Evolutionary conservation across 2,888 invertebrate species (phyloP), one percentile per base, ranked within the genome.

Genomic region (Nephrocerus scutellatus): DNA sequence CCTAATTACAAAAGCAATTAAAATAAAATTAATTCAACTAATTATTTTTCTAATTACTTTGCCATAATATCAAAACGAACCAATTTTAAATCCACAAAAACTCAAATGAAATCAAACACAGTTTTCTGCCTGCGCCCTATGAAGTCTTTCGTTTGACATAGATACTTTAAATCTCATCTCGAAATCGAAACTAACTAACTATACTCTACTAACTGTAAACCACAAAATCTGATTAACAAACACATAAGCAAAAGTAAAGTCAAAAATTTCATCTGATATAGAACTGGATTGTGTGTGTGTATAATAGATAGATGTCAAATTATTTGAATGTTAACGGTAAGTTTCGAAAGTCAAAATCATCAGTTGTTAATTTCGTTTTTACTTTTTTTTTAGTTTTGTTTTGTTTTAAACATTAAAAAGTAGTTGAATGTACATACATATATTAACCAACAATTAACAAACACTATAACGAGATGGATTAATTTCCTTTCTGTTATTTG

Each of bases 91-190:
- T 9, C n/a, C 6, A 24, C n/a, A 19, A 25, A 23, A 26, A 32
- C 26, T 18, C 18, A 13, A 13, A 2, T 26, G 12, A 26, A 20
- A 32, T 32, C 21, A 45, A 52, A 49, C 45, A 55, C 60, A 67
- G 67, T 60, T 63, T 59, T 55, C 63, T 59, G 57, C 59, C 63
- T 62, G 63, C 67, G 63, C 63, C 66, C 59, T 68, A 66, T 62
- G 67, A 67, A 66, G 66, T 65, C 59, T 67, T 68, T 66, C 67
- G 67, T 60, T 64, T 65, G 63, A 62, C 64, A 60, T 66, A 60
- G 44, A 42, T 45, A 29, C 26, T n/a, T 24, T 31, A 50, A 44
- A 50, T 47, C 34, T 13, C 40, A 37, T 48, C 13, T 26, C 39
- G 37, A 34, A 43, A 46, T 22, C 37, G 41, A 43, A 44, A 38